A percentile compares a stretch with the other conserved stretches of the same genome.
These are phyloP conservation scores for Rhamnusium bicolor DNA, from an alignment of 2,888 invertebrate genomes.

Conservation along the genomic window DNA sequence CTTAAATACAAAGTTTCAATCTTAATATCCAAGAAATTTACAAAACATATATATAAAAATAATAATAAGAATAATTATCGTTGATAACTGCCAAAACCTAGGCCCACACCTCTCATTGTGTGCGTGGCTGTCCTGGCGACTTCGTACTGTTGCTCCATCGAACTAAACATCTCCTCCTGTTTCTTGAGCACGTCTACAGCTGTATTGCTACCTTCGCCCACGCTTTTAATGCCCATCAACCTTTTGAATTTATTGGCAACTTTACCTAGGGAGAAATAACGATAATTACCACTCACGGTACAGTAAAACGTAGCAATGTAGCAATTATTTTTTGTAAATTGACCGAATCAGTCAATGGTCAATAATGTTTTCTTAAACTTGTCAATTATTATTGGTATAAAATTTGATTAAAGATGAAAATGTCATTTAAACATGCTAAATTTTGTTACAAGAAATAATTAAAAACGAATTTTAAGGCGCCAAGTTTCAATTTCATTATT, in stretches of 20 bases:
- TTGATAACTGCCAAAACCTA: constrained; percentile 80
- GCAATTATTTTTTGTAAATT: too few species aligned
- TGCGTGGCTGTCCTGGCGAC: constrained; percentile 96
- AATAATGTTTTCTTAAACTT: too few species aligned
- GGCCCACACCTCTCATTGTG: constrained; percentile 91
- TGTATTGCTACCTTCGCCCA: constrained; percentile 68
- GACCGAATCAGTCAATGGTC: too few species aligned
- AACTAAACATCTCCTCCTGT: constrained; percentile 90
- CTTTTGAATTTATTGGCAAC: constrained; percentile 96
- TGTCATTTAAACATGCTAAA: too few species aligned
- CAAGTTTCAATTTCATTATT: too few species aligned
- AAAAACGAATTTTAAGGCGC: too few species aligned
- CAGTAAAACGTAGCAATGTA: too few species aligned
- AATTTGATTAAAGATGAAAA: too few species aligned
- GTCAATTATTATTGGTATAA: too few species aligned
- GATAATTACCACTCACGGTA: neutral
- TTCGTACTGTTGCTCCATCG: constrained; percentile 97
- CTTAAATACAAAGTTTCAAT: constrained; percentile 10
- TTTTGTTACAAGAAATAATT: too few species aligned
- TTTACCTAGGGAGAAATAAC: constrained; percentile 70
- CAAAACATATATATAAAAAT: neutral
- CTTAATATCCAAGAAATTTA: constrained; percentile 7
- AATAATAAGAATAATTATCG: constrained; percentile 64
- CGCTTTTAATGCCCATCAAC: constrained; percentile 93
- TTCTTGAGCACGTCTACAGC: constrained; percentile 78